A percentile compares a stretch with the other conserved stretches of the same genome.
phyloP scores from a whole-genome alignment of 2,888 invertebrate genomes.

The Pammene fasciana region DNA sequence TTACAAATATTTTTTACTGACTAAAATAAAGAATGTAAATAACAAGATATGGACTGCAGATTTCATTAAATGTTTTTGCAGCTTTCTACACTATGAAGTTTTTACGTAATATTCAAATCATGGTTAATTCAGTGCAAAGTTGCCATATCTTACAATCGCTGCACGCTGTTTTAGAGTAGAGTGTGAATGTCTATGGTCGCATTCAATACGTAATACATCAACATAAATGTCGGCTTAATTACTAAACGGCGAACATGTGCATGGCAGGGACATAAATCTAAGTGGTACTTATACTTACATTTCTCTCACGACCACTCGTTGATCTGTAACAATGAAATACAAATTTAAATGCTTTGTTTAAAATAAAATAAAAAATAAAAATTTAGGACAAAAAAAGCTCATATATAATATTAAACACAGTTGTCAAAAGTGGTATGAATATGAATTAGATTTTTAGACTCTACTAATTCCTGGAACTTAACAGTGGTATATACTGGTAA shows the following conservation, averaged over 20 bases:
- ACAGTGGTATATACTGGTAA: too few relatives aligned
- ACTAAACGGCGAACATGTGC: conserved; percentile 25
- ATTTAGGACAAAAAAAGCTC: background rate
- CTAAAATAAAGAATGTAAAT: too few relatives aligned
- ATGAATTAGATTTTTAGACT: too few relatives aligned
- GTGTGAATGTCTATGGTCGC: conserved; percentile 4
- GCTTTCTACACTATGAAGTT: too few relatives aligned
- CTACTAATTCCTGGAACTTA: too few relatives aligned
- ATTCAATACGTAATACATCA: conserved; percentile 36
- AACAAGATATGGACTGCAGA: too few relatives aligned
- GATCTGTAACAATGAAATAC: conserved; percentile 25
- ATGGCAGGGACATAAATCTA: conserved; percentile 5
- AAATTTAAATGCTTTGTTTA: background rate
- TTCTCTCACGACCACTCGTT: conserved; percentile 1
- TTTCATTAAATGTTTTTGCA: too few relatives aligned
- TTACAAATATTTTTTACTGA: too few relatives aligned
- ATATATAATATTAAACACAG: too few relatives aligned
- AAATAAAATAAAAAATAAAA: background rate
- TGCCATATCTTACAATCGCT: background rate
- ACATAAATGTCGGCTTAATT: conserved; percentile 32
- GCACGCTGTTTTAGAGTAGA: background rate
- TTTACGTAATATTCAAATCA: too few relatives aligned
- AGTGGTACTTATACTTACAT: conserved; percentile 29
- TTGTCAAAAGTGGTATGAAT: too few relatives aligned
- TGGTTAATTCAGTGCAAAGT: background rate